Conservation (phyloP, 2,888 invertebrate genomes). For the Torymus aiolomorphi region DNA sequence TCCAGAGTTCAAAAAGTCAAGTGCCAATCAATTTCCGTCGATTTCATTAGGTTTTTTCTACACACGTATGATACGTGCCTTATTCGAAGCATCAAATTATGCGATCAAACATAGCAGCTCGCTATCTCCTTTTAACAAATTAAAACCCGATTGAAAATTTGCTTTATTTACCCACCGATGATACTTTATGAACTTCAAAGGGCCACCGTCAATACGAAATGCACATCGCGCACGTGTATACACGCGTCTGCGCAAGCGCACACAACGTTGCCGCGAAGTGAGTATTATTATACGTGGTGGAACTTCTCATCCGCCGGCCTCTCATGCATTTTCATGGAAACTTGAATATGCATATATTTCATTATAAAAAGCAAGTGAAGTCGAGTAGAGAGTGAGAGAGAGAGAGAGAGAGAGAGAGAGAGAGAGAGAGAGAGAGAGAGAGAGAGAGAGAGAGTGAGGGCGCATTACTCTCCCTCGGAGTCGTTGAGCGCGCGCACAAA, state of each 20-base stretch:
- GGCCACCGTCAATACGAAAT: background rate
- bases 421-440: background rate
- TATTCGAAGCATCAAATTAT: too few species aligned
- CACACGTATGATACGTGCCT: too few species aligned
- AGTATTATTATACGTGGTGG: too few species aligned
- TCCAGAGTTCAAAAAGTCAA: too few species aligned
- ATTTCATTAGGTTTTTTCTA: too few species aligned
- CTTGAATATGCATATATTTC: slow-evolving; percentile 40
- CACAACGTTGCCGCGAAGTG: too few species aligned
- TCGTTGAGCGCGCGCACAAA: background rate
- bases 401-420: slow-evolving; percentile 1
- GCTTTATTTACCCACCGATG: background rate
- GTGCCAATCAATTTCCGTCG: too few species aligned
- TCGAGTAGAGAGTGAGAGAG: slow-evolving; percentile 9
- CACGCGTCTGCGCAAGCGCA: too few species aligned
- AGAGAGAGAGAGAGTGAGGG: background rate
- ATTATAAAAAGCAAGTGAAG: background rate
- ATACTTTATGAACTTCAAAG: background rate
- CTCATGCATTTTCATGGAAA: slow-evolving; percentile 48
- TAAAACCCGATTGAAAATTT: background rate
- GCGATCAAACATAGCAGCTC: background rate
- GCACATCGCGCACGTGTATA: too few species aligned
- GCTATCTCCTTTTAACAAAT: slow-evolving; percentile 5
- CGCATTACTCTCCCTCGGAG: background rate
- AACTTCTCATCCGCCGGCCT: background rate